A percentile compares a stretch with the other conserved stretches of the same genome.
Conservation (phyloP, 2,797 vertebrate species). For the Epinephelus coioides region DNA sequence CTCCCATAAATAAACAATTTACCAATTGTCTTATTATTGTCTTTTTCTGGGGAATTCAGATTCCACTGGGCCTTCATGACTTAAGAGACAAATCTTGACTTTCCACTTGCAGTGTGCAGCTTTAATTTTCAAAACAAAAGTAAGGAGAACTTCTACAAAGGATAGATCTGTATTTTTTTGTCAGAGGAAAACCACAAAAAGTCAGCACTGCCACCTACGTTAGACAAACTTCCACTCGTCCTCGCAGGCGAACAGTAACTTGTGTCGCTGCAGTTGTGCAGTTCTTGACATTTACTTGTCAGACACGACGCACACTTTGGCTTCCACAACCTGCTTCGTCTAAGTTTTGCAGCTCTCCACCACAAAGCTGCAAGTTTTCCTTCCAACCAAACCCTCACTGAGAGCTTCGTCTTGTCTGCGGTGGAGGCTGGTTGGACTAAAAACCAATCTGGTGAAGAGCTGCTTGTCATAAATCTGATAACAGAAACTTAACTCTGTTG, state of each 20-base stretch:
- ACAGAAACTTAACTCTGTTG: conserved; percentile 14
- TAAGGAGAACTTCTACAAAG: conserved; percentile 15
- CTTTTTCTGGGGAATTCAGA: not conserved
- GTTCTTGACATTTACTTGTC: conserved; percentile 23
- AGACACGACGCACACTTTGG: conserved; percentile 1
- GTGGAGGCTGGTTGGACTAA: not conserved
- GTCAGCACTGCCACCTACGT: not conserved
- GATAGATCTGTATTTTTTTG: conserved; percentile 2
- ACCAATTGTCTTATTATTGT: no score
- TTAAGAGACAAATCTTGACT: not conserved
- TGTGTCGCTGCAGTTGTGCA: not conserved
- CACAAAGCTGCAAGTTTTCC: conserved; percentile 18
- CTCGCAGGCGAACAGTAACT: not conserved
- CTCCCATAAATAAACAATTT: no score
- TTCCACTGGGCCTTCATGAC: not conserved
- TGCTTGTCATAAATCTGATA: not conserved
- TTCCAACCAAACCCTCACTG: not conserved
- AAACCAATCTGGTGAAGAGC: conserved; percentile 20
- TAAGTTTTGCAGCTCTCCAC: conserved; percentile 6
- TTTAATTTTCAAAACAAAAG: not conserved
- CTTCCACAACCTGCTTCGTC: conserved; percentile 7
- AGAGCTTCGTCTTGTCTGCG: not conserved
- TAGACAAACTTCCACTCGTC: conserved; percentile 7
- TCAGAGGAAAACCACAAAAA: conserved; percentile 29
- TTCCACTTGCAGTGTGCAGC: not conserved